phyloP scores from a whole-genome alignment of 2,888 invertebrate species.

The Eurytoma adleriae region DNA sequence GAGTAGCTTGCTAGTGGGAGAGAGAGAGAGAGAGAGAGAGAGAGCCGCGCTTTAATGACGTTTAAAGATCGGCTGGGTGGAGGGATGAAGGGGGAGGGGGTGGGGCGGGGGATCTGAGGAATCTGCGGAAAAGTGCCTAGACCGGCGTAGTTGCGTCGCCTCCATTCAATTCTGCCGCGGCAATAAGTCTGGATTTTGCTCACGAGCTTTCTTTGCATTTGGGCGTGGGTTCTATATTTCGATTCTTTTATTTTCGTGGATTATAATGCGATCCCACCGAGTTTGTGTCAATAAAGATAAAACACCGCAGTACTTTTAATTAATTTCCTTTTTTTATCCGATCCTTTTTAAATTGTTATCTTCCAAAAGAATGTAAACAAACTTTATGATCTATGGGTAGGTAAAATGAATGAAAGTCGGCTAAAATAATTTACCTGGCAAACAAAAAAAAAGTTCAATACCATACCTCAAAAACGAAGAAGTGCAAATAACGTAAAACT shows the following conservation, averaged over 20 bases:
- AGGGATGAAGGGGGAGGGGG: neutral
- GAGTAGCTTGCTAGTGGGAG: conserved; percentile 62
- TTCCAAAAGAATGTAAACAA: too few species aligned
- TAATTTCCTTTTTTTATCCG: too few species aligned
- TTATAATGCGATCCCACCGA: conserved; percentile 1
- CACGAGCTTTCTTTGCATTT: conserved; percentile 24
- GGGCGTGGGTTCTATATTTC: conserved; percentile 7
- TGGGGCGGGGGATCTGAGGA: conserved; percentile 26
- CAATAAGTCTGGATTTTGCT: conserved; percentile 54
- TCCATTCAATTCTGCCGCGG: conserved; percentile 49
- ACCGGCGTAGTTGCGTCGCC: conserved; percentile 12
- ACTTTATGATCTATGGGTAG: too few species aligned
- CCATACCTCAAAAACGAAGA: too few species aligned
- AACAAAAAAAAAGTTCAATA: too few species aligned
- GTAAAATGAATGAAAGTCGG: too few species aligned
- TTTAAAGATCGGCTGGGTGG: conserved; percentile 65
- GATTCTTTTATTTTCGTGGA: neutral
- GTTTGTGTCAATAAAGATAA: neutral
- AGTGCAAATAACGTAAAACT: neutral
- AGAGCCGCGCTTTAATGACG: conserved; percentile 68
- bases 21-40: conserved; percentile 55
- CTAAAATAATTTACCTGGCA: too few species aligned
- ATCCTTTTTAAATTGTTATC: too few species aligned
- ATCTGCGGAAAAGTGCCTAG: conserved; percentile 52
- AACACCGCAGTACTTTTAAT: too few species aligned